Conservation (phyloP, 2,113 vertebrate genomes). For the Malaclemys terrapin region DNA sequence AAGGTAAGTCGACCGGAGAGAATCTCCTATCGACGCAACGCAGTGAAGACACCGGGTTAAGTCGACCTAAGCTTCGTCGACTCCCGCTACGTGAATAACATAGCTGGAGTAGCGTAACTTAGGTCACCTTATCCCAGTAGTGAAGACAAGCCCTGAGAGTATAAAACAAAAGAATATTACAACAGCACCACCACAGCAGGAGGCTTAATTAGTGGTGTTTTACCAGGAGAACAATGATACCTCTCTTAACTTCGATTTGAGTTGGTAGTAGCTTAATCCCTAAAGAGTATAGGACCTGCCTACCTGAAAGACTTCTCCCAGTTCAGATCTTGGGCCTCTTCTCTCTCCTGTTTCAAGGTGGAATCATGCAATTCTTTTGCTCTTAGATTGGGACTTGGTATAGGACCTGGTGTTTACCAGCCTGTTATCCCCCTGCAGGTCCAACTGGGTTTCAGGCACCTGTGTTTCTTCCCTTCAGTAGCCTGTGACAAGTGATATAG, state of each 20-base stretch:
- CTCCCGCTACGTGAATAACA: too few species aligned
- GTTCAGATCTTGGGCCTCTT: neutral
- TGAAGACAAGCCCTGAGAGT: neutral
- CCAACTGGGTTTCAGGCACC: neutral
- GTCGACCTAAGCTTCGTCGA: too few species aligned
- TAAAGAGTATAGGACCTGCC: neutral
- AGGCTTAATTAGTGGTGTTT: neutral
- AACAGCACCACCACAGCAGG: neutral
- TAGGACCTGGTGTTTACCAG: neutral
- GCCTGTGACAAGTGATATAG: neutral
- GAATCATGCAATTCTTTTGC: neutral
- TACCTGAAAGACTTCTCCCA: neutral
- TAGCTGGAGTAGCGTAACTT: too few species aligned
- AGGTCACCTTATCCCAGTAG: too few species aligned
- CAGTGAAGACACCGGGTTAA: too few species aligned
- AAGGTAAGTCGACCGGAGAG: too few species aligned
- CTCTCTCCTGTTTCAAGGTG: neutral
- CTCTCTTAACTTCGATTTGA: neutral
- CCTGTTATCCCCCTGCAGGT: neutral
- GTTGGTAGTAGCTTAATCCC: neutral
- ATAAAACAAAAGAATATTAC: neutral
- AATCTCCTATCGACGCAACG: too few species aligned
- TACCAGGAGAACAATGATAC: neutral
- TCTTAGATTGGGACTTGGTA: neutral
- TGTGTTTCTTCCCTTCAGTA: neutral